Conservation (phyloP, 2,113 vertebrate species). For the Zosterops hypoxanthus region DNA sequence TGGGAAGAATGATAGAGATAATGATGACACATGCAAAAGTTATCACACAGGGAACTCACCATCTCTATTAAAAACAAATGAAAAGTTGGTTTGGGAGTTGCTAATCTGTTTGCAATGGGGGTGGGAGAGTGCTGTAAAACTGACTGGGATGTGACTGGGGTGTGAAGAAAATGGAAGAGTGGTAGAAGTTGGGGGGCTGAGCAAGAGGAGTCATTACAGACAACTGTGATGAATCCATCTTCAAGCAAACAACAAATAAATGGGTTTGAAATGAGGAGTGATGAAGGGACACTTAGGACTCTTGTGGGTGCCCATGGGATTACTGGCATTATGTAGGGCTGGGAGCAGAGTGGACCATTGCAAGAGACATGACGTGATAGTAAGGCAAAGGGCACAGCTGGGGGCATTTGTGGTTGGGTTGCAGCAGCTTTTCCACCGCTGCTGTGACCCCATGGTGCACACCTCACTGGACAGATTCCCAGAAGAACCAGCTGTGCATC, state of each 20-base stretch:
- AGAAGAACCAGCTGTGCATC: background rate
- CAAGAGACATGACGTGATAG: rapidly evolving
- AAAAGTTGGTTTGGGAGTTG: background rate
- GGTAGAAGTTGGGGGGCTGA: background rate
- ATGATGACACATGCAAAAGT: background rate
- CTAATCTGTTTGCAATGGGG: background rate
- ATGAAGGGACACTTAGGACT: background rate
- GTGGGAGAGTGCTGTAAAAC: background rate
- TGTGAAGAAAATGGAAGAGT: background rate
- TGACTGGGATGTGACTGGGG: background rate
- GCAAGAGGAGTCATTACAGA: background rate
- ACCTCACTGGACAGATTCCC: background rate
- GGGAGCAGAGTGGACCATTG: background rate
- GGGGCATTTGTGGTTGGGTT: background rate
- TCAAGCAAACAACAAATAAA: background rate
- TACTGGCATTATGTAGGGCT: background rate
- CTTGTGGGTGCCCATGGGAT: background rate
- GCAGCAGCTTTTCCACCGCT: background rate
- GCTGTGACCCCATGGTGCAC: background rate
- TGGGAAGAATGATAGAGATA: background rate
- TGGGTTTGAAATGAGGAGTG: background rate
- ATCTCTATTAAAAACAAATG: background rate
- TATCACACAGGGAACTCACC: background rate
- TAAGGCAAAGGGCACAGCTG: background rate
- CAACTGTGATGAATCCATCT: background rate